A percentile compares a stretch with the other conserved stretches of the same genome.
phyloP scores from a whole-genome alignment of 2,113 vertebrate species.

The Mola mola region DNA sequence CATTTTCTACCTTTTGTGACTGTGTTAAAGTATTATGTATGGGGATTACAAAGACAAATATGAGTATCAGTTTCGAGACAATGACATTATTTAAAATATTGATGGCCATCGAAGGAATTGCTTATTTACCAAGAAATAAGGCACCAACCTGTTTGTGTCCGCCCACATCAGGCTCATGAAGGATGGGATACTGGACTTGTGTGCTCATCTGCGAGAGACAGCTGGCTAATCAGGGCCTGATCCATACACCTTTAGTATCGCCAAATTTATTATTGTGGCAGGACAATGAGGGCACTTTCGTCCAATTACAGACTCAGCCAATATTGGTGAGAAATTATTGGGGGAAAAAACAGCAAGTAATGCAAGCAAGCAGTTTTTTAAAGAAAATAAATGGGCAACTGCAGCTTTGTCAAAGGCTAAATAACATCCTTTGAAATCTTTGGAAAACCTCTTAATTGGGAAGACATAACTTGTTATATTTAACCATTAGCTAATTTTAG shows the following conservation, averaged over 20 bases:
- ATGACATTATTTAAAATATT: slow-evolving; percentile 1
- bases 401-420: slow-evolving; percentile 55
- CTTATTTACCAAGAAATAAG: slow-evolving; percentile 56
- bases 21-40: background rate
- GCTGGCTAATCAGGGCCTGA: slow-evolving; percentile 80
- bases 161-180: slow-evolving; percentile 77
- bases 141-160: slow-evolving; percentile 79
- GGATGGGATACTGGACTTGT: slow-evolving; percentile 69
- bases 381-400: slow-evolving; percentile 60
- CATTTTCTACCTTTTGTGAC: slow-evolving; percentile 4
- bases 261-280: slow-evolving; percentile 88
- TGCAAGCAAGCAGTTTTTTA: slow-evolving; percentile 69
- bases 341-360: slow-evolving; percentile 52
- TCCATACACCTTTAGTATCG: slow-evolving; percentile 81
- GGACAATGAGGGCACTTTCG: slow-evolving; percentile 82
- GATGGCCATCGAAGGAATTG: slow-evolving; percentile 34
- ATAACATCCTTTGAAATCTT: too few species aligned
- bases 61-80: background rate
- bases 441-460: too few species aligned
- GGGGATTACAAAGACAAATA: slow-evolving; percentile 9
- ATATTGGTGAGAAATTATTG: slow-evolving; percentile 80
- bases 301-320: slow-evolving; percentile 77
- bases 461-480: too few species aligned
- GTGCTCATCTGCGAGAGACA: slow-evolving; percentile 81
- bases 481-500: too few species aligned